Evolutionary conservation across 2,113 vertebrate species (phyloP), one percentile per base, ranked within the genome.

Genomic region (Erinaceus europaeus): DNA sequence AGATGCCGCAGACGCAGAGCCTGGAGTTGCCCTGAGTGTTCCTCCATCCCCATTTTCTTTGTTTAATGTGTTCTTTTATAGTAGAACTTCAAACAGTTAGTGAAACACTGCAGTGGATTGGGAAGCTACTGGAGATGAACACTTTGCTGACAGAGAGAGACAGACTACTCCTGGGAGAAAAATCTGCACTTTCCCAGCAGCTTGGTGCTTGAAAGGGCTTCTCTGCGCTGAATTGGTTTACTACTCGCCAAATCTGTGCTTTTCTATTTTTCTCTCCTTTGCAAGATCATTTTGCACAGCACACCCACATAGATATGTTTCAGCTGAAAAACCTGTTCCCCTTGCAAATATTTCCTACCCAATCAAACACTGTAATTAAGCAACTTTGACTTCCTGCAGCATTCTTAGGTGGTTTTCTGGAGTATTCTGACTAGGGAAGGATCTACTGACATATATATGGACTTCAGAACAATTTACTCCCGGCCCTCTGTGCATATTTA

Each of bases 161-260:
- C 7, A 15, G 20, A 13, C 46, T 65, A 21, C 74, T 82, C 83
- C 83, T 57, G 23, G 57, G 40, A 65, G 62, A 46, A 53, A 67
- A 84, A 82, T 20, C n/a, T 38, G 10, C 11, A 27, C 40, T 83
- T 68, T 42, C 50, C 27, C 36, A 14, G 11, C 2, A 78, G 17
- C 67, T 73, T 46, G 13, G 5, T 13, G 9, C 38, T 82, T 67
- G 36, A 86, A 92, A 78, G 1, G 3, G 55, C 27, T 9, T 77
- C 57, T 84, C 80, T 88, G 68, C 80, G 90, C 81, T 40, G 40
- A 90, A 88, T 50, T 23, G 21, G 52, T 65, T 72, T 86, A 59
- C n/a, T 92, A 3, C n/a, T 71, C 68, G 80, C 64, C 55, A 88
- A 88, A 77, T 61, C n/a, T 76, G 90, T 90, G 17, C 25, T 93